These are phyloP conservation scores for Crypturellus tataupa DNA, from an alignment of 2,797 vertebrate genomes.

Conservation along the genomic window DNA sequence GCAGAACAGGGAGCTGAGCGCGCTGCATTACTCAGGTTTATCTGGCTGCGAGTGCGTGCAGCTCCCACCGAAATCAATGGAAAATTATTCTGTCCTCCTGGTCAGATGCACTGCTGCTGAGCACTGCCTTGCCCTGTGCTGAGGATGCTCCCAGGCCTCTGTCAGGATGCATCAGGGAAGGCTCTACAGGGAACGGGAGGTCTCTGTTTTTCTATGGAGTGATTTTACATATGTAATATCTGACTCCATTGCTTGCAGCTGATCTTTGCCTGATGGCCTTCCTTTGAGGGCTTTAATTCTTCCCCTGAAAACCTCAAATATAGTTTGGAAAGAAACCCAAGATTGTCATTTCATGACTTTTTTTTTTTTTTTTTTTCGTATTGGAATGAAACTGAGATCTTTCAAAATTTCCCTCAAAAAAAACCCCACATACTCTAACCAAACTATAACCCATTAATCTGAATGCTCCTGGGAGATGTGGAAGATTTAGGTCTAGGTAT, in stretches of 20 bases:
- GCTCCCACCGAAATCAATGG: background rate
- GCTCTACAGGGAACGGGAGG: accelerated
- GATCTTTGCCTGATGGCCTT: slow-evolving; percentile 49
- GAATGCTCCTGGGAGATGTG: background rate
- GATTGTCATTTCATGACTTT: background rate
- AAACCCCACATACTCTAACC: background rate
- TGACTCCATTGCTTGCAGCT: slow-evolving; percentile 36
- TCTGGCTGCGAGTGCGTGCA: background rate
- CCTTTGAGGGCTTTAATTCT: background rate
- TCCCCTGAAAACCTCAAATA: background rate
- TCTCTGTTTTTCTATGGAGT: slow-evolving; percentile 7
- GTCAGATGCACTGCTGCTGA: background rate
- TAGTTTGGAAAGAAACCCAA: background rate
- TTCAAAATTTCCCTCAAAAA: background rate
- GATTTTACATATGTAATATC: slow-evolving; percentile 8
- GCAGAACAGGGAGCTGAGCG: background rate
- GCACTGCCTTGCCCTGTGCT: background rate
- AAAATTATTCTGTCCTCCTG: background rate
- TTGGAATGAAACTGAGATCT: background rate
- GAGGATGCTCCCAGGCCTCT: slow-evolving; percentile 26
- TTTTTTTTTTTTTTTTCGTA: background rate
- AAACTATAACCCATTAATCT: background rate
- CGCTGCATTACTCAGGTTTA: background rate
- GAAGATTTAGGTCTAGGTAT: background rate
- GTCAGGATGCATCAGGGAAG: slow-evolving; percentile 18